These are phyloP conservation scores for Brachyhypopomus gauderio DNA, from an alignment of 2,113 vertebrate species.

Conservation along the genomic window DNA sequence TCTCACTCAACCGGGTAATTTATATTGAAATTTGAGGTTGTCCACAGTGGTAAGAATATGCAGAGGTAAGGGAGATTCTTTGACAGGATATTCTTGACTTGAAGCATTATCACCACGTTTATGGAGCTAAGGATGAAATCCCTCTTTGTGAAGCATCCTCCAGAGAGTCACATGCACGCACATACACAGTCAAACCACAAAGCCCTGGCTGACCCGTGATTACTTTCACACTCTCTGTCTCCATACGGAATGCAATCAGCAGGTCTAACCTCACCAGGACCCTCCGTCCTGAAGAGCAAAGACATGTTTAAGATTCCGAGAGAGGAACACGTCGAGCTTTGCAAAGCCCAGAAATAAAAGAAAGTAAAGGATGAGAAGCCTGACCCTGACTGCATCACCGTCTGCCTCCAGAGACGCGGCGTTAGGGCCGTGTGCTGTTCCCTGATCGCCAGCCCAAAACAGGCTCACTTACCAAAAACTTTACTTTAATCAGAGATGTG, in stretches of 20 bases:
- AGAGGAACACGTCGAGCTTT: conserved; percentile 50
- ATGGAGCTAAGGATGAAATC: background rate
- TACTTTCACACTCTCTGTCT: conserved; percentile 47
- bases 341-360: conserved; percentile 39
- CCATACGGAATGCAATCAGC: conserved; percentile 65
- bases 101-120: background rate
- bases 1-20: background rate
- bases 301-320: conserved; percentile 69
- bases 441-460: background rate
- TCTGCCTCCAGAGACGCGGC: background rate
- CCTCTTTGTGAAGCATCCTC: background rate
- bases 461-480: background rate
- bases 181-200: conserved; percentile 8
- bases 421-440: background rate
- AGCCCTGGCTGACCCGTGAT: conserved; percentile 17
- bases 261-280: conserved; percentile 51
- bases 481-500: background rate
- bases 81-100: background rate
- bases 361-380: conserved; percentile 58
- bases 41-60: too few species aligned
- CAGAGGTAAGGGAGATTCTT: too few species aligned
- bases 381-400: conserved; percentile 10
- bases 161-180: background rate
- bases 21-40: background rate
- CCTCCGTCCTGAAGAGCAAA: conserved; percentile 61